These are phyloP conservation scores for Otocyon megalotis DNA, from an alignment of 2,113 vertebrate species.

Conservation along the genomic window DNA sequence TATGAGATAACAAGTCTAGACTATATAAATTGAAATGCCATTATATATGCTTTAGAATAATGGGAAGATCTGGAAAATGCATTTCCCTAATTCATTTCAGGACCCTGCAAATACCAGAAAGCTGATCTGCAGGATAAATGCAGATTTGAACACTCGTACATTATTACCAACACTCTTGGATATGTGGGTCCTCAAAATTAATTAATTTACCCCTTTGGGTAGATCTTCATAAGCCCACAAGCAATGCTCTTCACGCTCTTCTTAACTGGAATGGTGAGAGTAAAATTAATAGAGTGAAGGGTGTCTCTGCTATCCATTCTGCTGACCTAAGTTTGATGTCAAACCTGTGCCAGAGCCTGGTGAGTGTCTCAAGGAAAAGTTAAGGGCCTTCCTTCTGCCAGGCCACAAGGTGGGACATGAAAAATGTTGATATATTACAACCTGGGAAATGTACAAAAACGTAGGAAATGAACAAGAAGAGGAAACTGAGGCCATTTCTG, in stretches of 20 bases:
- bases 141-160: background rate
- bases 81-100: conserved; percentile 70
- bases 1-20: conserved; percentile 79
- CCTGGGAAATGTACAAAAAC: background rate
- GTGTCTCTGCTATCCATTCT: background rate
- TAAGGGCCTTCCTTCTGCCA: conserved; percentile 39
- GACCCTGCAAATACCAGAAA: conserved; percentile 52
- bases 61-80: conserved; percentile 71
- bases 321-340: conserved; percentile 24
- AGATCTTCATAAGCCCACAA: conserved; percentile 22
- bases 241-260: background rate
- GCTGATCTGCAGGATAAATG: background rate
- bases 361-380: conserved; percentile 24
- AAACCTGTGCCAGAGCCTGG: conserved; percentile 5
- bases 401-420: conserved; percentile 48
- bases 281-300: background rate
- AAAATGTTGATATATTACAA: background rate
- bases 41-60: conserved; percentile 67
- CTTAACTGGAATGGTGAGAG: background rate
- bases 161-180: background rate
- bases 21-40: conserved; percentile 69
- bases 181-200: background rate
- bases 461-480: conserved; percentile 34
- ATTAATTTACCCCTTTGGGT: background rate
- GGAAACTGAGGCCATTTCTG: conserved; percentile 48